Conservation (phyloP, 53 echinoderm and acorn worm species). For the Zoroaster sp. region DNA sequence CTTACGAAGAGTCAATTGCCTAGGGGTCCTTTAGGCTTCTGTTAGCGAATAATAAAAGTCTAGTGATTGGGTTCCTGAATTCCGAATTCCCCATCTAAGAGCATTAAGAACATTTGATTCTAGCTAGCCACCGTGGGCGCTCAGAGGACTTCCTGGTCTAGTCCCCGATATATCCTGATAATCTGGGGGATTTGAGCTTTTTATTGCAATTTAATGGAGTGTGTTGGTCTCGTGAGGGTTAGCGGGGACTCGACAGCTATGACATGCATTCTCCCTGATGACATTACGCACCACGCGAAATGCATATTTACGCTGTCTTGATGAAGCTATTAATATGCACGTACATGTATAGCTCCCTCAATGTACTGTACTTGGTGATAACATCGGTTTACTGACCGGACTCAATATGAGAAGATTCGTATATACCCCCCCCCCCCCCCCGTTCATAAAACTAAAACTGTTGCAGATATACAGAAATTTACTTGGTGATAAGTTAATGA, state of each 20-base stretch:
- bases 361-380: neutral
- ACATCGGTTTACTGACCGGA: neutral
- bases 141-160: neutral
- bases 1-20: conserved; percentile 12
- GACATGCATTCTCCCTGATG: neutral
- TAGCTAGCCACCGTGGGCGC: conserved; percentile 1
- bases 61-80: neutral
- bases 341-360: neutral
- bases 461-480: too few species aligned
- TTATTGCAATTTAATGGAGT: conserved; percentile 28
- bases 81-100: conserved; percentile 1
- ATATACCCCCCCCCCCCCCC: too few species aligned
- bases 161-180: neutral
- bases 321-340: neutral
- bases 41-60: neutral
- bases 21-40: neutral
- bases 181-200: neutral
- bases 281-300: neutral
- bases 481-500: too few species aligned
- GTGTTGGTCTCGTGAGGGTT: neutral
- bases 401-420: too few species aligned
- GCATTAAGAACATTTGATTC: neutral
- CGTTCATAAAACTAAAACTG: too few species aligned
- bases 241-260: neutral
- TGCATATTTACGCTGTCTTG: neutral